Conservation (phyloP, 2,113 vertebrate species). For the Rhinolophus sinicus region DNA sequence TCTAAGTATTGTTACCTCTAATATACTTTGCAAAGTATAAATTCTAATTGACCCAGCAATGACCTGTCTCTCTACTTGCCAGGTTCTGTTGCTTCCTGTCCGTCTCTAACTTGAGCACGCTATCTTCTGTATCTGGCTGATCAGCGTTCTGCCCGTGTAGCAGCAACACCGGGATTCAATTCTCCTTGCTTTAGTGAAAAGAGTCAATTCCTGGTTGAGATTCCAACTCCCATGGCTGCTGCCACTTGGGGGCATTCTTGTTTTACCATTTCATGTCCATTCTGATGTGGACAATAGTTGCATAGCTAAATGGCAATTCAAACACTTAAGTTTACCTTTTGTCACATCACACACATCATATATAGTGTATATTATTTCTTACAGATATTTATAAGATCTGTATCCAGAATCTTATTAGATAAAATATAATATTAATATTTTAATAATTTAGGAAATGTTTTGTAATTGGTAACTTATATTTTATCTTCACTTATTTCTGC, state of each 20-base stretch:
- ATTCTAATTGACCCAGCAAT: conserved; percentile 65
- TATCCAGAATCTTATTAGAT: not conserved
- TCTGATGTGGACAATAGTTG: not conserved
- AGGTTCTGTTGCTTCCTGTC: conserved; percentile 17
- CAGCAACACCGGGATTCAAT: not conserved
- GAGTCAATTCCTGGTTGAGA: not conserved
- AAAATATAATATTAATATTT: not conserved
- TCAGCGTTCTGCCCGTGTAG: not conserved
- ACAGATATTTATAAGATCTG: not conserved
- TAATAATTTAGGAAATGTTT: conserved; percentile 41
- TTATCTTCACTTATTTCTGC: conserved; percentile 12
- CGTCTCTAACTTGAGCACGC: conserved; percentile 6
- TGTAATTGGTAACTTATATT: not conserved
- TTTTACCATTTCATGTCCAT: not conserved
- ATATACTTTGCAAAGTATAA: conserved; percentile 56
- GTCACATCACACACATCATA: not conserved
- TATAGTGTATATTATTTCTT: not conserved
- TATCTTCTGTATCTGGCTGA: not conserved
- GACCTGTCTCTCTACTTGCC: conserved; percentile 51
- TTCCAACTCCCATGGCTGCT: not conserved
- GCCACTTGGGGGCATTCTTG: conserved; percentile 62
- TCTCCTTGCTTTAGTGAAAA: not conserved
- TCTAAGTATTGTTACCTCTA: conserved; percentile 48
- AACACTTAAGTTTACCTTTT: not conserved
- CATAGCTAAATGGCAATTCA: not conserved